A percentile compares a stretch with the other conserved stretches of the same genome.
These are phyloP conservation scores for Agrotis exclamationis DNA, from an alignment of 2,888 invertebrate genomes.

Conservation along the genomic window DNA sequence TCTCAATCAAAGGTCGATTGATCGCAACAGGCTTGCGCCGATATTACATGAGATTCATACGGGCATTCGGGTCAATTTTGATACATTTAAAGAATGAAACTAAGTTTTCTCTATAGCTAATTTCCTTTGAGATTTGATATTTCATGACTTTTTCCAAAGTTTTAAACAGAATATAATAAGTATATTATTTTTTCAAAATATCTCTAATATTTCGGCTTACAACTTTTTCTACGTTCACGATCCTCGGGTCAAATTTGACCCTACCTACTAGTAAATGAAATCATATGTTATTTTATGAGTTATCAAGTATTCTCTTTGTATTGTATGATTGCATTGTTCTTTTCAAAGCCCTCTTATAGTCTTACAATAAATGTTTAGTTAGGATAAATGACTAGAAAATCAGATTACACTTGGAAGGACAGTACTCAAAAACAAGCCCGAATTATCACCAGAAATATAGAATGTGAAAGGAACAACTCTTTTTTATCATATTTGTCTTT, in stretches of 20 bases:
- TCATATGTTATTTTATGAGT: not conserved
- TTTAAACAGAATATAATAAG: not conserved
- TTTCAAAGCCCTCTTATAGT: no score
- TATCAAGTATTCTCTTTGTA: not conserved
- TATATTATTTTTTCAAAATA: not conserved
- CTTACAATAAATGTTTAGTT: no score
- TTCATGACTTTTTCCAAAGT: not conserved
- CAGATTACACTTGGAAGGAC: no score
- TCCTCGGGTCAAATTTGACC: constrained; percentile 1
- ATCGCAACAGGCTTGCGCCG: no score
- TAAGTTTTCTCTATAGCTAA: not conserved
- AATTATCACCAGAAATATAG: no score
- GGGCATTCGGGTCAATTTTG: not conserved
- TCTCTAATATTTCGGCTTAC: not conserved
- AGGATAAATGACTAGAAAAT: no score
- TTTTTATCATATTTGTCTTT: no score
- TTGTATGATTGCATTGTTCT: no score
- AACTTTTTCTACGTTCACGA: not conserved
- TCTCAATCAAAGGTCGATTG: no score
- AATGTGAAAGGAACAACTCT: no score
- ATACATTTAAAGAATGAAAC: not conserved
- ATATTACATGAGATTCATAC: not conserved
- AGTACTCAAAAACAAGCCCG: no score
- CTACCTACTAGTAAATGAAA: not conserved
- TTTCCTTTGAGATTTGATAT: constrained; percentile 1